Conservation (phyloP, 2,113 vertebrate genomes). For the Corvus moneduloides region DNA sequence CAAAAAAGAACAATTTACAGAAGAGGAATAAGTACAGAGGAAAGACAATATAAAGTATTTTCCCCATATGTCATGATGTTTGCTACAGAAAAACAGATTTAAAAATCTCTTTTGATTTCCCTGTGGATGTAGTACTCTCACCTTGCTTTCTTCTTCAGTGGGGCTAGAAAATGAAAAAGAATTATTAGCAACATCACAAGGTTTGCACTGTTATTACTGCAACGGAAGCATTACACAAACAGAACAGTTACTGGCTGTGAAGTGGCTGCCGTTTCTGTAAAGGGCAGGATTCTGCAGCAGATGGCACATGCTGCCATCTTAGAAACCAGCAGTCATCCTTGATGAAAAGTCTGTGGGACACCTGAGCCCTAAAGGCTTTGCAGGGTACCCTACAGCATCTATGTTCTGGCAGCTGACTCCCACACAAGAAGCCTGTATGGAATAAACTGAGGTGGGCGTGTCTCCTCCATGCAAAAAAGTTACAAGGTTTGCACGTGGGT, state of each 20-base stretch:
- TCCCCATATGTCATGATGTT: not conserved
- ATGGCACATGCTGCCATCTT: not conserved
- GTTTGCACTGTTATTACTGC: not conserved
- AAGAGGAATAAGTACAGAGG: not conserved
- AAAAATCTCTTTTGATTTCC: not conserved
- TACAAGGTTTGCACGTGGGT: not conserved
- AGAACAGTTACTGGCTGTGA: not conserved
- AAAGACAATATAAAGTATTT: not conserved
- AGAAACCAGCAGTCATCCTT: not conserved
- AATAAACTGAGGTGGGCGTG: not conserved
- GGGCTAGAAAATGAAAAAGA: conserved; percentile 43
- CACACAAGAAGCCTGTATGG: not conserved
- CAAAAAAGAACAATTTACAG: not conserved
- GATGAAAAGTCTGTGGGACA: not conserved
- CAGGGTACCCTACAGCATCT: not conserved
- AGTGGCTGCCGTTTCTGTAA: not conserved
- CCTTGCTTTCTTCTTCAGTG: conserved; percentile 45
- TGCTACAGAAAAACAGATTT: not conserved
- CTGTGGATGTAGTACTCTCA: not conserved
- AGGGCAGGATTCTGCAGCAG: not conserved
- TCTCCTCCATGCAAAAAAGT: not conserved
- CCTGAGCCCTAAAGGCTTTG: not conserved
- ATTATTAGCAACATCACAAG: conserved; percentile 9
- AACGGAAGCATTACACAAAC: not conserved
- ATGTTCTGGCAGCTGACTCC: not conserved